Evolutionary conservation across 2,113 vertebrate species (phyloP).

Genomic region (Nematolebias whitei): DNA sequence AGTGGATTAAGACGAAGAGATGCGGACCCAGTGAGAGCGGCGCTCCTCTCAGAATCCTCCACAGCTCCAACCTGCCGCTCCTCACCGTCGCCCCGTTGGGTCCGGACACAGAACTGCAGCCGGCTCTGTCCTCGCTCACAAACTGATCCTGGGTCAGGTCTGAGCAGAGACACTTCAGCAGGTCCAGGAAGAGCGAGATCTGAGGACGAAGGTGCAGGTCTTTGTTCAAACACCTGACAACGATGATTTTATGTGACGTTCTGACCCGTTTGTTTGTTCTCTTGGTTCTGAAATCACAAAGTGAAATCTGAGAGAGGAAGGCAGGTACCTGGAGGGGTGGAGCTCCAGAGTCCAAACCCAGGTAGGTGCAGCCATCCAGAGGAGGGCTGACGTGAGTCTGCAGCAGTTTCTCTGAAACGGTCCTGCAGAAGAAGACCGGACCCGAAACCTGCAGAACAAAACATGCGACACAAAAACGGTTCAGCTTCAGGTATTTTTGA

Average conservation of each 20-base stretch:
- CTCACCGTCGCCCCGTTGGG: slow-evolving; percentile 61
- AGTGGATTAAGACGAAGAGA: background rate
- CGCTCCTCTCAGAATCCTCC: slow-evolving; percentile 84
- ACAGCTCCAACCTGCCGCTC: slow-evolving; percentile 82
- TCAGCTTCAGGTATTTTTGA: too few species aligned
- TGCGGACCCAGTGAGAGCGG: slow-evolving; percentile 84
- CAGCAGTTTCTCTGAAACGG: slow-evolving; percentile 88
- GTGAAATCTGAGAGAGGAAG: background rate
- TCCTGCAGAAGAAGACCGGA: slow-evolving; percentile 88
- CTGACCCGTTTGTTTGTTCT: too few species aligned
- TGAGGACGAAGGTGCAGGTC: slow-evolving; percentile 46
- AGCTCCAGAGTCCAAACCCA: slow-evolving; percentile 94
- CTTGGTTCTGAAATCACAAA: too few species aligned
- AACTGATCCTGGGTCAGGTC: slow-evolving; percentile 81
- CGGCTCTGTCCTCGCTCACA: slow-evolving; percentile 68
- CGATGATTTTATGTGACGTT: too few species aligned
- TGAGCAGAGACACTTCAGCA: slow-evolving; percentile 88
- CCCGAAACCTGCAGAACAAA: slow-evolving; percentile 86
- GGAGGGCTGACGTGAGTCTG: slow-evolving; percentile 89
- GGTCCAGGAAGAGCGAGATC: slow-evolving; percentile 94
- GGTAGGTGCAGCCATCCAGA: slow-evolving; percentile 93
- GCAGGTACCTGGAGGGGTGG: slow-evolving; percentile 85
- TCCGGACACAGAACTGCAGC: slow-evolving; percentile 48
- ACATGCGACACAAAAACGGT: too few species aligned
- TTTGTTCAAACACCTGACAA: background rate